phyloP scores from a whole-genome alignment of 2,797 vertebrate species.

The Galago senegalensis region DNA sequence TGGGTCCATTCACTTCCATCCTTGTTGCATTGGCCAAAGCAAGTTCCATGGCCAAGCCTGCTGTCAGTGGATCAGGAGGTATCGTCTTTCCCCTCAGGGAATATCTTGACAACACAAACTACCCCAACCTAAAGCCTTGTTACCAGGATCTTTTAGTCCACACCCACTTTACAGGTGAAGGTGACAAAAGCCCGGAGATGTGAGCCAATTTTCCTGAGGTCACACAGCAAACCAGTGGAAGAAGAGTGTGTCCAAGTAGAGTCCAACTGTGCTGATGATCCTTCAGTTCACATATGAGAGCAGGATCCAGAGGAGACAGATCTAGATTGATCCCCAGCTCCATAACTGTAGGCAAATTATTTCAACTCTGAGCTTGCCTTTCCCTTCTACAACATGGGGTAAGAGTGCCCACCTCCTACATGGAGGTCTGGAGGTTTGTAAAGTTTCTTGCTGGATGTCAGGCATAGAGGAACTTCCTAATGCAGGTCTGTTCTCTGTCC shows the following conservation, averaged over 20 bases:
- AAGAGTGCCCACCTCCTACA: not conserved
- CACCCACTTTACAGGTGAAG: not conserved
- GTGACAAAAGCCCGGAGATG: not conserved
- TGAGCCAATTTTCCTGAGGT: not conserved
- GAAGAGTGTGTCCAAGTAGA: not conserved
- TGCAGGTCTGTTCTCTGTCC: not conserved
- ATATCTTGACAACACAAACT: not conserved
- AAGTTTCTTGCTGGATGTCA: fast-evolving
- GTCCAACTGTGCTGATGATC: no score
- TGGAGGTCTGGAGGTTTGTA: not conserved
- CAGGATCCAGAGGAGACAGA: not conserved
- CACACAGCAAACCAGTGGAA: not conserved
- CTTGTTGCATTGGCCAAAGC: not conserved
- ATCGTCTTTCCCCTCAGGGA: no score
- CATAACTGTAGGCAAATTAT: not conserved
- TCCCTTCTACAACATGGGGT: not conserved
- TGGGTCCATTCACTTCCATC: fast-evolving
- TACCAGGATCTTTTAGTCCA: not conserved
- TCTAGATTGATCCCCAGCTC: not conserved
- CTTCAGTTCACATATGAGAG: not conserved
- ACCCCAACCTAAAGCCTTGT: not conserved
- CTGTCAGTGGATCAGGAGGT: no score
- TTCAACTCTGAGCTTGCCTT: not conserved
- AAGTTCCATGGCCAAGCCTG: not conserved
- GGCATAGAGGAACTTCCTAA: not conserved